A percentile compares a stretch with the other conserved stretches of the same genome.
Evolutionary conservation across 2,888 invertebrate genomes (phyloP).

Genomic region (Folsomia manolachei): DNA sequence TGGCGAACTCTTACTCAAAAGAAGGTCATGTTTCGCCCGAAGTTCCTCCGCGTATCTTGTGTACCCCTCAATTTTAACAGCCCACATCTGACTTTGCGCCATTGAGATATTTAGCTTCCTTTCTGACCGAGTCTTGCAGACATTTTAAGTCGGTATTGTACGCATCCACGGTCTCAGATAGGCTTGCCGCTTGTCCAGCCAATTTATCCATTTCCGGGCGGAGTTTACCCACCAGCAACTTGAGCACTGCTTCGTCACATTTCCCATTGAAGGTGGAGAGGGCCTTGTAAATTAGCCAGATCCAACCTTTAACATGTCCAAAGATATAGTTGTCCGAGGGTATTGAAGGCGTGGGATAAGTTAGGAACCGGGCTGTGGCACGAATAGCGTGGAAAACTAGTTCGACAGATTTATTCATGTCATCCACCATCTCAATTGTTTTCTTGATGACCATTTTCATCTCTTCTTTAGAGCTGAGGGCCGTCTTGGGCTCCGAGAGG

Average conservation of each 20-base stretch:
- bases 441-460: constrained; percentile 35
- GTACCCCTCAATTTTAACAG: constrained; percentile 15
- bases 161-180: constrained; percentile 3
- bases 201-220: constrained; percentile 23
- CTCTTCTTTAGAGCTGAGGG: background rate
- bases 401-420: constrained; percentile 35
- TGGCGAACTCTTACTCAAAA: constrained; percentile 15
- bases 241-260: background rate
- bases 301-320: constrained; percentile 37
- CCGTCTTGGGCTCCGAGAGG: background rate
- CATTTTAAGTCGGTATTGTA: constrained; percentile 25
- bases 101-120: constrained; percentile 32
- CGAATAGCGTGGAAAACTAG: constrained; percentile 31
- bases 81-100: constrained; percentile 24
- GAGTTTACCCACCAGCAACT: constrained; percentile 12
- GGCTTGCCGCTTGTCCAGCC: constrained; percentile 16
- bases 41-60: constrained; percentile 21
- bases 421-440: constrained; percentile 30
- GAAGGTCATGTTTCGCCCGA: constrained; percentile 9
- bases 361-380: constrained; percentile 30
- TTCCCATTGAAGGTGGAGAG: constrained; percentile 23
- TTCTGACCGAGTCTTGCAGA: constrained; percentile 18
- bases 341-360: constrained; percentile 37
- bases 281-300: constrained; percentile 39
- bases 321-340: constrained; percentile 37